These are phyloP conservation scores for Lucilia cuprina DNA, from an alignment of 1,140 invertebrate genomes.

Conservation along the genomic window DNA sequence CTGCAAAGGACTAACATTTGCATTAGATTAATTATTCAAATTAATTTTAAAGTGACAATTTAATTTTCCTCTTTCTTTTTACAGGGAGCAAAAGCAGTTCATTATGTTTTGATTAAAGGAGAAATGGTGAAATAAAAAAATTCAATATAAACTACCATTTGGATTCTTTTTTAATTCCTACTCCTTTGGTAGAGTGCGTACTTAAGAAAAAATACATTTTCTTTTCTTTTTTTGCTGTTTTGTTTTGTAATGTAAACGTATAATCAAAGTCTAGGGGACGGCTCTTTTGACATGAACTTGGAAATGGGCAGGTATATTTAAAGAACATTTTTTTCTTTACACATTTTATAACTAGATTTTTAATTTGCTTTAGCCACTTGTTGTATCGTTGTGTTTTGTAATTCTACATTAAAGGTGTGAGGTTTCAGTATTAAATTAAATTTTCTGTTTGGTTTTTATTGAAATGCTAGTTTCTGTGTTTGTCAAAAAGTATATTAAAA, in stretches of 20 bases:
- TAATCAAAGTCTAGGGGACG: background rate
- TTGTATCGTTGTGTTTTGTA: background rate
- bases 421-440: no score
- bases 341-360: background rate
- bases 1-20: constrained; percentile 10
- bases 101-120: background rate
- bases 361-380: background rate
- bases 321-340: background rate
- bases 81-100: background rate
- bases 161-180: no score
- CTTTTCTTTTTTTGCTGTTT: background rate
- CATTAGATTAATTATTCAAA: constrained; percentile 29
- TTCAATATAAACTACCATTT: background rate
- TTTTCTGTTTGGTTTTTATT: no score
- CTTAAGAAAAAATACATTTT: background rate
- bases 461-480: no score
- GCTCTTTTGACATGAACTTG: background rate
- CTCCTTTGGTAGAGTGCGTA: background rate
- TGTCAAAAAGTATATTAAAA: no score
- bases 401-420: no score
- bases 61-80: constrained; percentile 5
- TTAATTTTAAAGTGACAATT: constrained; percentile 31
- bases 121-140: background rate
- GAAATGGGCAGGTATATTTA: background rate
- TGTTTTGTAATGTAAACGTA: background rate